Base-by-base conservation (phyloP, 1,140 invertebrate species). In the Chymomyza costata region DNA sequence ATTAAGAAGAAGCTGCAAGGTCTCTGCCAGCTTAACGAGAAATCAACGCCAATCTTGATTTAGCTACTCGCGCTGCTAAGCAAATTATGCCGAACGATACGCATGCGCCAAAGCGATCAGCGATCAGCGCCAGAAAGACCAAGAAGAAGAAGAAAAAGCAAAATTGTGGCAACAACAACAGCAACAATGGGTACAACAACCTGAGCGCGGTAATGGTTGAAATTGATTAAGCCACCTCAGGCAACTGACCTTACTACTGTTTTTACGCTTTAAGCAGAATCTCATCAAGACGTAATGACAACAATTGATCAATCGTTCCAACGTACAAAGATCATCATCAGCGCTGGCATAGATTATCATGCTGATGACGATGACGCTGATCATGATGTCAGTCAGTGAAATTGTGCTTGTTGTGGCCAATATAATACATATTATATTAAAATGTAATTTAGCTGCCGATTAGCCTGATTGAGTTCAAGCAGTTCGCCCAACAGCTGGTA, bases 211-310 rank as follows among this genome's bases (percentile, higher is more conserved):
- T 57, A 66, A 65, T 60, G 66, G 60, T 53, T 61, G 57, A 81
- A 81, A 82, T 81, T 81, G 74, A 81, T 81, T 81, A 82, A 70
- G 74, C 78, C 71, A 82, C 66, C 78, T 66, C 68, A 32, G 54
- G 56, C 65, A 43, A 48, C 53, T 83, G 80, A 83, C 80, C 80
- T 76, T 48, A 82, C 80, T 83, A 83, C 80, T 83, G 80, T 83
- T 83, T 83, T 83, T 83, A 83, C 80, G 80, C 80, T 73, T 83
- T 83, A 83, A 83, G 74, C 80, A 83, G 80, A 83, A 83, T 83
- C 80, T 83, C 80, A 83, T 83, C 80, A 83, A 74, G 70, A 47
- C 53, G 51, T 71, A 82, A 82, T 82, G 78, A 76, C 71, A 82
- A 68, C 78, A 68, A 80, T 71, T 68, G 56, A 78, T 70, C 71